Base-by-base conservation (phyloP, 2,797 vertebrate species). In the Coranthus polyacanthus region DNA sequence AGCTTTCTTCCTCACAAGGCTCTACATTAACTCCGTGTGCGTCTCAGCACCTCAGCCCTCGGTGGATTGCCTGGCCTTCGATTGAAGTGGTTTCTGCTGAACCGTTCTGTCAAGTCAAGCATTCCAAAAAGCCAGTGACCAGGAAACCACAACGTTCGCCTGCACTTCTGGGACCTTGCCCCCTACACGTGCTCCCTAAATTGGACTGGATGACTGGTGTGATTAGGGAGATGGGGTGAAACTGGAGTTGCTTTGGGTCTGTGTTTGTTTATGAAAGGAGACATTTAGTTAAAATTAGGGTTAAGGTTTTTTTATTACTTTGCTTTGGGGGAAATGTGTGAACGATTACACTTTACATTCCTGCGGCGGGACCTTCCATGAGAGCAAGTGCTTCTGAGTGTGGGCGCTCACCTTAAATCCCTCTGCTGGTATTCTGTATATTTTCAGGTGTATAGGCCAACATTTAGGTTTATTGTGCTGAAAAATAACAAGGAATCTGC, bases 341-440 rank as follows among this genome's bases (percentile, higher is more conserved):
- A 75, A 63, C 81, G 70, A 89, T 90, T 90, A 88, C 70, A 73
- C 60, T 72, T 75, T 73, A 54, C 80, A 87, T 91, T 90, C 82
- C 75, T 91, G 86, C 4, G 83, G 90, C 11, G 18, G 71, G 78
- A 82, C 82, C 77, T 68, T 82, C 75, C 78, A 58, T 1, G 45
- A 63, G 66, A 75, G 68, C 79, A 79, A 86, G 86, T 68, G 80
- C 78, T 67, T 51, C 69, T 50, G 50, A 44, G 66, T 24, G 53
- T 26, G 49, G 45, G 21, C 10, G 36, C 42, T 51, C 57, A 59
- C 43, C 62, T 55, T 3, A 38, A 70, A 53, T 37, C 69, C 77
- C n/a, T 58, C 44, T 5, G 38, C 58, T 29, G n/a, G n/a, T 38
- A 50, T 12, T 47, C 26, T 68, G 64, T 78, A 45, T 84, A 67